These are phyloP conservation scores for Micoletzkya japonica DNA, from an alignment of 2,888 invertebrate genomes.

Conservation along the genomic window DNA sequence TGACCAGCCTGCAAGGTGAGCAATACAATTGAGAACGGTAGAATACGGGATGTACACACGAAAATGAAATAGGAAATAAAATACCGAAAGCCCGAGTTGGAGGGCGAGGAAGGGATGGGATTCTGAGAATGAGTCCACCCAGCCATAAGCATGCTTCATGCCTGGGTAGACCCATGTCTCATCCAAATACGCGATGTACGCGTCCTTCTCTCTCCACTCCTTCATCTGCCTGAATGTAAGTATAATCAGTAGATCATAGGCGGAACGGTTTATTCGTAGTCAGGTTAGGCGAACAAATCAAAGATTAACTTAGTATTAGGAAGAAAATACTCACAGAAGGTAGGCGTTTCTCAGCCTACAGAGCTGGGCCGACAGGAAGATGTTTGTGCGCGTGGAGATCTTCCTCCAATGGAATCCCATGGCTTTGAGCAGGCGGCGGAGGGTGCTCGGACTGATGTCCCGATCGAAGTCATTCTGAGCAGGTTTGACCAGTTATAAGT, in stretches of 20 bases:
- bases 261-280: no score
- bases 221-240: not conserved
- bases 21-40: not conserved
- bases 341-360: not conserved
- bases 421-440: not conserved
- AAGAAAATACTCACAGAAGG: not conserved
- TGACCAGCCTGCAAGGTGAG: not conserved
- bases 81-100: not conserved
- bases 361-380: not conserved
- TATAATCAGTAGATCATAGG: no score
- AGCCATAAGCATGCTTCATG: not conserved
- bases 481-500: not conserved
- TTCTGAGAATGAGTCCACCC: not conserved
- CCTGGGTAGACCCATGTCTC: constrained; percentile 11
- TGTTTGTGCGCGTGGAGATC: not conserved
- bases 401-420: constrained; percentile 4
- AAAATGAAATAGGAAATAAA: not conserved
- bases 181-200: not conserved
- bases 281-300: no score
- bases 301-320: not conserved
- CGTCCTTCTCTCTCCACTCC: not conserved
- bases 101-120: not conserved
- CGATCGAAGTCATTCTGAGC: not conserved
- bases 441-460: not conserved
- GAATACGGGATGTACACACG: not conserved